These are phyloP conservation scores for Crioceris asparagi DNA, from an alignment of 2,888 invertebrate species.

Conservation along the genomic window DNA sequence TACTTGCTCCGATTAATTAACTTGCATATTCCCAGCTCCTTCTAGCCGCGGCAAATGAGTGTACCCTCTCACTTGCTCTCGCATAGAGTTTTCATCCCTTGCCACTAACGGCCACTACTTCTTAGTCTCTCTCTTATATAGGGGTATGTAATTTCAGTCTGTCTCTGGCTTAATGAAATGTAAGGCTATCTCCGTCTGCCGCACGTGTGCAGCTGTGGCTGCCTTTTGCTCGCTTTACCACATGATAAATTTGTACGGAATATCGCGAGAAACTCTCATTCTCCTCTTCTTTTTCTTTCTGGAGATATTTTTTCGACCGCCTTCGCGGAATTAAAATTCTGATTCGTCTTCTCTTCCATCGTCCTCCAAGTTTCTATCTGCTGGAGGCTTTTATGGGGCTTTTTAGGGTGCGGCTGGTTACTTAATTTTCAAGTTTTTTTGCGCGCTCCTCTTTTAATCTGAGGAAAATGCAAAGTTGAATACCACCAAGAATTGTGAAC, in stretches of 20 bases:
- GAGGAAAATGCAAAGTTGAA: too few relatives aligned
- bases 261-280: constrained; percentile 21
- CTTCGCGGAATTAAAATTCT: constrained; percentile 21
- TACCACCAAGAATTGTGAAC: too few relatives aligned
- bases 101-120: constrained; percentile 25
- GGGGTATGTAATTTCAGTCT: constrained; percentile 42
- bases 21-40: constrained; percentile 41
- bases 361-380: too few relatives aligned
- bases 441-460: neutral
- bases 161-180: constrained; percentile 41
- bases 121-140: constrained; percentile 35
- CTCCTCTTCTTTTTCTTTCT: constrained; percentile 15
- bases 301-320: too few relatives aligned
- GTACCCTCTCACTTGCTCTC: constrained; percentile 26
- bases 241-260: constrained; percentile 33
- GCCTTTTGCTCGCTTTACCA: constrained; percentile 27
- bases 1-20: constrained; percentile 43
- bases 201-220: constrained; percentile 27
- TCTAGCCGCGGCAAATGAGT: constrained; percentile 37
- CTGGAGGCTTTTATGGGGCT: constrained; percentile 9
- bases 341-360: constrained; percentile 10
- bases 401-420: constrained; percentile 12
- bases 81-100: constrained; percentile 23
- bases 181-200: constrained; percentile 33
- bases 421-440: constrained; percentile 15